A percentile compares a stretch with the other conserved stretches of the same genome.
These are phyloP conservation scores for Araneus ventricosus DNA, from an alignment of 1,140 invertebrate genomes.

Conservation along the genomic window DNA sequence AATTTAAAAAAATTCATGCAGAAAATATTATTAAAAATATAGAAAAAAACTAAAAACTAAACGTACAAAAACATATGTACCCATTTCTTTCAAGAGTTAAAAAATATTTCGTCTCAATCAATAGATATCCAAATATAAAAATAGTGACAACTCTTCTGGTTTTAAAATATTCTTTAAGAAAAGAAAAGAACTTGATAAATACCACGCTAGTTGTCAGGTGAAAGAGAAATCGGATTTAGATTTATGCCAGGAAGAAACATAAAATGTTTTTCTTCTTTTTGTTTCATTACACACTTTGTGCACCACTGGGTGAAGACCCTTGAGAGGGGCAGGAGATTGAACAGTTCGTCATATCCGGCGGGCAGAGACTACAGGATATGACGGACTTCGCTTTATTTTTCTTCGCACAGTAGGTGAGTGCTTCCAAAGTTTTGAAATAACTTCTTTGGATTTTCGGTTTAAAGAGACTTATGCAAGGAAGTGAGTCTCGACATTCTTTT, in stretches of 20 bases:
- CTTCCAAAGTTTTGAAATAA: background rate
- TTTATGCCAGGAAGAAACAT: background rate
- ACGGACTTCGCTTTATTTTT: background rate
- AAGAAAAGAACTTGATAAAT: background rate
- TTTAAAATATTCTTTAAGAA: too few relatives aligned
- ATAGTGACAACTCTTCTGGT: too few relatives aligned
- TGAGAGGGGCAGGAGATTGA: background rate
- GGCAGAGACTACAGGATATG: background rate
- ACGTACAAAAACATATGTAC: too few relatives aligned
- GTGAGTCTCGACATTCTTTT: background rate
- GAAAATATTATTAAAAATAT: too few relatives aligned
- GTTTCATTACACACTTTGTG: constrained; percentile 11
- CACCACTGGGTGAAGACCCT: background rate
- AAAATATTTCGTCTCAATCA: too few relatives aligned
- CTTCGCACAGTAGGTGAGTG: background rate
- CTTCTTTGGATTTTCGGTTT: background rate
- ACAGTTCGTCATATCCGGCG: background rate
- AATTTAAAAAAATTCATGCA: too few relatives aligned
- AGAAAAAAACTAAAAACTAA: too few relatives aligned
- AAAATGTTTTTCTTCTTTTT: background rate
- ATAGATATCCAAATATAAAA: too few relatives aligned
- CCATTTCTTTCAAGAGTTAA: too few relatives aligned
- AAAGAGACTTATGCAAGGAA: background rate
- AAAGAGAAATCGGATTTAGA: background rate
- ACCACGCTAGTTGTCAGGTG: background rate